Percentiles rank a stretch among this genome's conserved stretches.
Conservation (phyloP, 2,888 invertebrate species). For the Gerosis bhagava region DNA sequence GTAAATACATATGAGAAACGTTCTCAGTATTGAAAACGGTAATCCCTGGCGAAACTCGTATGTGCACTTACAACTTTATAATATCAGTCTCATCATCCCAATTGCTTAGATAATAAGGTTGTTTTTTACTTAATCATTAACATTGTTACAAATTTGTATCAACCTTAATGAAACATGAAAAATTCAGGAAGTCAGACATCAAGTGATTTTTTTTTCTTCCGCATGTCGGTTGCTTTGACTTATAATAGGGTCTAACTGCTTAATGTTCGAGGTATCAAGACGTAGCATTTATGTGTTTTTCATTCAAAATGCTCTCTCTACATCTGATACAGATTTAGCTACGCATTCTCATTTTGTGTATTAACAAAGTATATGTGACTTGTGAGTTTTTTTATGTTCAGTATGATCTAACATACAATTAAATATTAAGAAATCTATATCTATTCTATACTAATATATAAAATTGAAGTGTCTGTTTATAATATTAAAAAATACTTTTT, state of each 20-base stretch:
- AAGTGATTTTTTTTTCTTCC: constrained; percentile 43
- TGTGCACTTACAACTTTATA: constrained; percentile 19
- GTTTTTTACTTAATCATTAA: not conserved
- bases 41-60: constrained; percentile 23
- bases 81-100: not conserved
- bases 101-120: constrained; percentile 4
- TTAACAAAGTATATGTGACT: too few relatives aligned
- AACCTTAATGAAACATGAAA: constrained; percentile 44
- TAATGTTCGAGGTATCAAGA: constrained; percentile 30
- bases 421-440: too few relatives aligned
- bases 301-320: not conserved
- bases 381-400: too few relatives aligned
- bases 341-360: too few relatives aligned
- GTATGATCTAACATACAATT: too few relatives aligned
- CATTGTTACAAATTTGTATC: constrained; percentile 23
- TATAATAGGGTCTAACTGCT: constrained; percentile 38
- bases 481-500: too few relatives aligned
- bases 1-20: constrained; percentile 21
- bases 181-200: constrained; percentile 40
- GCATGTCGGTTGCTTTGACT: constrained; percentile 40
- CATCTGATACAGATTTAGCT: too few relatives aligned
- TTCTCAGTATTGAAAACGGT: constrained; percentile 27
- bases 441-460: too few relatives aligned
- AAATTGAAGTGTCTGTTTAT: too few relatives aligned
- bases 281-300: constrained; percentile 3